These are phyloP conservation scores for Sebastes elongatus DNA, from an alignment of 2,797 vertebrate species.

Conservation along the genomic window DNA sequence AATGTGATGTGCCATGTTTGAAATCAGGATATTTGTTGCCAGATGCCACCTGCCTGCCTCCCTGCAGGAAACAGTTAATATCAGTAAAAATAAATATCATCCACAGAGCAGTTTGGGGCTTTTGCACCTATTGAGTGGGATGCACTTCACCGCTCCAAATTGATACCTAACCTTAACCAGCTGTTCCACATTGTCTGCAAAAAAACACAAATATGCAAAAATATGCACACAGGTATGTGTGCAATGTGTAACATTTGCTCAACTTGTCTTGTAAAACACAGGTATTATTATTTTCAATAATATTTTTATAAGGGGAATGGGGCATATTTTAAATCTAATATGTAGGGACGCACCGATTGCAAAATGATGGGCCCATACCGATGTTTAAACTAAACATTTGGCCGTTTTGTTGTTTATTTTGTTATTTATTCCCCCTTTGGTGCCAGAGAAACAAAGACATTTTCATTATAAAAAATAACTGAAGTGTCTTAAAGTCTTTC, in stretches of 20 bases:
- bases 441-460: too few relatives aligned
- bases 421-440: too few relatives aligned
- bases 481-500: too few relatives aligned
- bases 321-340: too few relatives aligned
- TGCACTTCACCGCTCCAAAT: conserved; percentile 36
- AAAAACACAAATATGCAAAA: conserved; percentile 54
- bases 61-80: conserved; percentile 39
- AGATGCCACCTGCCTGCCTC: conserved; percentile 32
- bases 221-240: conserved; percentile 35
- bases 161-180: conserved; percentile 47
- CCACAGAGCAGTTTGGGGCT: conserved; percentile 32
- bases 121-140: conserved; percentile 50
- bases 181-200: conserved; percentile 49
- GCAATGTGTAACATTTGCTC: background rate
- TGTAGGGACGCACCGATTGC: too few relatives aligned
- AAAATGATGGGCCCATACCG: too few relatives aligned
- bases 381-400: too few relatives aligned
- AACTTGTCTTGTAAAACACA: background rate
- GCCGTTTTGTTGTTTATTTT: too few relatives aligned
- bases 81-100: conserved; percentile 46
- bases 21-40: conserved; percentile 22
- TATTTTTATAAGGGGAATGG: background rate
- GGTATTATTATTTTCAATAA: conserved; percentile 7
- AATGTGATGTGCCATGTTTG: conserved; percentile 14
- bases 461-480: too few relatives aligned